Percentiles rank a stretch among this genome's conserved stretches.
Conservation (phyloP, 1,140 invertebrate species). For the Drosophila subobscura region DNA sequence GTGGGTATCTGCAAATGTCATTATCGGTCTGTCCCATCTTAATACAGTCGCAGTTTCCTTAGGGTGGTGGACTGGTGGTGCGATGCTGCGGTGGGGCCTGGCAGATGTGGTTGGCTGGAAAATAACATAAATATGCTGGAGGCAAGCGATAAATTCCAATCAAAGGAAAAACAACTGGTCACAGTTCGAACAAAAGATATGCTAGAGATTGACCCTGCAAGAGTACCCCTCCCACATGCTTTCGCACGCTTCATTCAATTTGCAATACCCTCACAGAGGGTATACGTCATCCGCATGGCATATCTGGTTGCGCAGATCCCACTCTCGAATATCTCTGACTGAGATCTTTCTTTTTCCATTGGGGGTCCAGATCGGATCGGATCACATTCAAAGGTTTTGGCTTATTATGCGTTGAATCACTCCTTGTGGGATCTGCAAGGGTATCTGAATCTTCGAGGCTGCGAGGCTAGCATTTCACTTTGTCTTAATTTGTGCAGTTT, state of each 20-base stretch:
- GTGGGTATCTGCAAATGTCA: slow-evolving; percentile 44
- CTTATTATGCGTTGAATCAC: too few species aligned
- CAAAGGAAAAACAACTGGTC: slow-evolving; percentile 42
- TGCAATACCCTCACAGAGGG: slow-evolving; percentile 25
- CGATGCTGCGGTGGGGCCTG: too few species aligned
- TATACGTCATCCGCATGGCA: too few species aligned
- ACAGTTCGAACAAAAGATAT: slow-evolving; percentile 29
- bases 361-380: too few species aligned
- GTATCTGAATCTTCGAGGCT: too few species aligned
- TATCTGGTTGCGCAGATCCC: too few species aligned
- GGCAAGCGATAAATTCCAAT: slow-evolving; percentile 73
- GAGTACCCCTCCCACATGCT: background rate
- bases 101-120: background rate
- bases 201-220: slow-evolving; percentile 45
- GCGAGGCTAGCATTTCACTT: too few species aligned
- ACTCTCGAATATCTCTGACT: too few species aligned
- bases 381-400: too few species aligned
- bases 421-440: too few species aligned
- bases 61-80: background rate
- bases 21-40: slow-evolving; percentile 59
- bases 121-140: slow-evolving; percentile 38
- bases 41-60: slow-evolving; percentile 40
- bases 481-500: background rate
- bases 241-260: slow-evolving; percentile 53
- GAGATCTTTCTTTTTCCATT: too few species aligned